These are phyloP conservation scores for Elaeidobius kamerunicus DNA, from an alignment of 2,888 invertebrate species.

Conservation along the genomic window DNA sequence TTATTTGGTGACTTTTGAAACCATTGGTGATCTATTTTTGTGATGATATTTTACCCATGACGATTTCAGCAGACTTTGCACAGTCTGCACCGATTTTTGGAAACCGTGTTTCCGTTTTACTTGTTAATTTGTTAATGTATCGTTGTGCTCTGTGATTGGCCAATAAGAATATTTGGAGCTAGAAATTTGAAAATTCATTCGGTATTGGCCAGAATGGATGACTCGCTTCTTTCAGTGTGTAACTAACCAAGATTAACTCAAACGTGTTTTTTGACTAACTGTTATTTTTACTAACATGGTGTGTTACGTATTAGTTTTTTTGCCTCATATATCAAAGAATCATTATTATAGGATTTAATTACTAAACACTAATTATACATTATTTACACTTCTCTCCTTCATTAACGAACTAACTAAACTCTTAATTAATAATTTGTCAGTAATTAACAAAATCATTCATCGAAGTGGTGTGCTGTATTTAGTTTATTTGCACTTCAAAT, in stretches of 20 bases:
- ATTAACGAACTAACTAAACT: neutral
- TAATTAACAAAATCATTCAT: too few relatives aligned
- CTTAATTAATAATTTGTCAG: too few relatives aligned
- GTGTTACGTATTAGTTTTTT: neutral
- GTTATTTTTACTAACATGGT: neutral
- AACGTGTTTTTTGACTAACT: neutral
- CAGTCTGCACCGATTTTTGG: slow-evolving; percentile 5
- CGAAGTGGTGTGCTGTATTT: too few relatives aligned
- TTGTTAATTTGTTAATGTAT: neutral
- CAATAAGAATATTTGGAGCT: too few relatives aligned
- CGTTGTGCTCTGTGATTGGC: neutral
- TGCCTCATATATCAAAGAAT: too few relatives aligned
- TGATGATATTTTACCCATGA: slow-evolving; percentile 20
- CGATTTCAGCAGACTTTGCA: slow-evolving; percentile 10
- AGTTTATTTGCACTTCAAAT: too few relatives aligned
- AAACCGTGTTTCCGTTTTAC: slow-evolving; percentile 6
- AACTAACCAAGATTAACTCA: neutral
- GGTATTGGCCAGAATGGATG: neutral
- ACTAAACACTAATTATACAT: too few relatives aligned
- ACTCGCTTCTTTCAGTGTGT: neutral
- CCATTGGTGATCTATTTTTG: slow-evolving; percentile 22
- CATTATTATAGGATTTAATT: too few relatives aligned
- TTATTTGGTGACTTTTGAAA: slow-evolving; percentile 12
- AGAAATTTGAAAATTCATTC: too few relatives aligned
- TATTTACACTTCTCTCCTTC: neutral